phyloP scores from a whole-genome alignment of 23 tunicate genomes.

The Aplidium turbinatum region DNA sequence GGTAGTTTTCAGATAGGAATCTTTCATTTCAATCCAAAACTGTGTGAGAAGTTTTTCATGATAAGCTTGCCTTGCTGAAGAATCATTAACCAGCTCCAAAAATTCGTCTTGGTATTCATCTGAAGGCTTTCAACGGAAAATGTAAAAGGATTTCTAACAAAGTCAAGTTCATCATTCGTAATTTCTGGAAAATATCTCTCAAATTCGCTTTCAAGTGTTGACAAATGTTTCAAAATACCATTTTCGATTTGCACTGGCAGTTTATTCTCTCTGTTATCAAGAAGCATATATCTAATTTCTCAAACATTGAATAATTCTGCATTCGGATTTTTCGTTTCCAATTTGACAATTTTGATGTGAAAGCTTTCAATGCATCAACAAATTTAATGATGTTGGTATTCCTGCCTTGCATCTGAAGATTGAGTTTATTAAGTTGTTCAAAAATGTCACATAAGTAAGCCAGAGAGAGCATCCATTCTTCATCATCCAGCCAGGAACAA shows the following conservation, averaged over 20 bases:
- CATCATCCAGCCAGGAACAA: conserved; percentile 56
- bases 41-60: conserved; percentile 46
- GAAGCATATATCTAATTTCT: conserved; percentile 43
- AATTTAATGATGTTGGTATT: conserved; percentile 49
- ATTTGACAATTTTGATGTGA: conserved; percentile 53
- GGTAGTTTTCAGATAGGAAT: conserved; percentile 43
- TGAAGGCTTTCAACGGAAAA: conserved; percentile 49
- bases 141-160: conserved; percentile 51
- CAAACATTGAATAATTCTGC: conserved; percentile 42
- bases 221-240: conserved; percentile 35
- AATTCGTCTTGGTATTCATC: conserved; percentile 68
- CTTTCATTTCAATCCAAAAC: conserved; percentile 55
- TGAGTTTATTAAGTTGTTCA: conserved; percentile 68
- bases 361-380: conserved; percentile 50
- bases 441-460: conserved; percentile 66
- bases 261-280: conserved; percentile 41
- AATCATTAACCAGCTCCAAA: conserved; percentile 58
- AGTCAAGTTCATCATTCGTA: conserved; percentile 34
- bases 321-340: conserved; percentile 47
- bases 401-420: conserved; percentile 53
- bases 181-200: conserved; percentile 62
- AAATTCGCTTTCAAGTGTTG: conserved; percentile 42
- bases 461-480: conserved; percentile 54
- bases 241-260: conserved; percentile 24
- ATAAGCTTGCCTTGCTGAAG: conserved; percentile 45